Percentiles rank a stretch among this genome's conserved stretches.
These are phyloP conservation scores for Harmothoe impar DNA, from an alignment of 2,888 invertebrate genomes.

Conservation along the genomic window DNA sequence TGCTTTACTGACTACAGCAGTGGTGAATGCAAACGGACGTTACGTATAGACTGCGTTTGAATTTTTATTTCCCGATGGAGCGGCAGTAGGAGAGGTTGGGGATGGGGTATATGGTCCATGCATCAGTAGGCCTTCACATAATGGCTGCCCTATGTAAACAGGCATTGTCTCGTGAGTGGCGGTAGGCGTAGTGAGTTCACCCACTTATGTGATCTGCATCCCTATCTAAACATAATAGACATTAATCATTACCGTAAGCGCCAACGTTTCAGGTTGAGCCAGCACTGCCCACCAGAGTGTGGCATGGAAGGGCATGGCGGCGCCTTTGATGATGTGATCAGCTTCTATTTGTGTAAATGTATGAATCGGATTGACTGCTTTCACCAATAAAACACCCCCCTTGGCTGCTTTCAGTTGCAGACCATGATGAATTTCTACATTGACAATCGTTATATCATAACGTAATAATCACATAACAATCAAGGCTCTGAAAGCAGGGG, in stretches of 20 bases:
- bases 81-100: not conserved
- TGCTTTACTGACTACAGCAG: not conserved
- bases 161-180: not conserved
- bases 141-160: not conserved
- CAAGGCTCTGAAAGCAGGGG: conserved; percentile 14
- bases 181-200: not conserved
- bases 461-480: conserved; percentile 58
- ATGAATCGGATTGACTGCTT: not conserved
- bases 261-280: not conserved
- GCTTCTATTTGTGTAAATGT: conserved; percentile 25
- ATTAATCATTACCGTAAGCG: not conserved
- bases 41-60: not conserved
- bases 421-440: not conserved
- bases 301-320: not conserved
- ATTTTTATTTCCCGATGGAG: not conserved
- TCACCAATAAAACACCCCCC: not conserved
- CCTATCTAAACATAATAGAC: conserved; percentile 17
- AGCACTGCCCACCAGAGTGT: not conserved
- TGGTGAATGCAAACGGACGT: no score
- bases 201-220: not conserved
- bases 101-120: conserved; percentile 2
- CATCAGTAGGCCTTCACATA: not conserved
- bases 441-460: conserved; percentile 58
- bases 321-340: not conserved
- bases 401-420: not conserved